These are phyloP conservation scores for Hirudinaria manillensis DNA, from an alignment of 2,888 invertebrate species.

Conservation along the genomic window DNA sequence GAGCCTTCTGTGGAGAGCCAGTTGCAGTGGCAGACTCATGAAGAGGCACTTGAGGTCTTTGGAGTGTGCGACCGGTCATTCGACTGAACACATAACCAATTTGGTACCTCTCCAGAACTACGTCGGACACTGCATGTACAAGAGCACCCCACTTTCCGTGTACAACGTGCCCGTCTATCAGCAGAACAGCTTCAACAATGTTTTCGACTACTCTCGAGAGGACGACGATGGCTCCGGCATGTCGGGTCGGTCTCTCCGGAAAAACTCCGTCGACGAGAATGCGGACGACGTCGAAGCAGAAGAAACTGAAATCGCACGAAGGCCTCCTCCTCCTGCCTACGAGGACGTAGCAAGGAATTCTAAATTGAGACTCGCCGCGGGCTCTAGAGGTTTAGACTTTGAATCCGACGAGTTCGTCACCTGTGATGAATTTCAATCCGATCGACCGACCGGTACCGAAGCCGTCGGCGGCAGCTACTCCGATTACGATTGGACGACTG, in stretches of 20 bases:
- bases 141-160: neutral
- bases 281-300: neutral
- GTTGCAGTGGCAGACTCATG: slow-evolving; percentile 16
- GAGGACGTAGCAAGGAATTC: neutral
- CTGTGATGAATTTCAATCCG: neutral
- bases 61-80: neutral
- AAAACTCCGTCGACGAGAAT: slow-evolving; percentile 3
- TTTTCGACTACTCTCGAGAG: neutral
- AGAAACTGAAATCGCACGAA: neutral
- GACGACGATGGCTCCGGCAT: neutral
- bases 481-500: neutral
- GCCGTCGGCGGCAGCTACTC: neutral
- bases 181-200: neutral
- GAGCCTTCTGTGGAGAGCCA: neutral
- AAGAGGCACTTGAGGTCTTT: slow-evolving; percentile 3
- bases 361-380: neutral
- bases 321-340: slow-evolving; percentile 1
- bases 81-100: slow-evolving; percentile 10
- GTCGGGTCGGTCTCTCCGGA: neutral
- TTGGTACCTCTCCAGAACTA: neutral
- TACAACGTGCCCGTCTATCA: neutral
- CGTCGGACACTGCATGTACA: neutral
- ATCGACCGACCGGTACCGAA: neutral
- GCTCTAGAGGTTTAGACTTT: neutral
- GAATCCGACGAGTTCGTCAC: neutral